Evolutionary conservation across 2,797 vertebrate genomes (phyloP).

Genomic region (Microctenopoma steveboyesi): DNA sequence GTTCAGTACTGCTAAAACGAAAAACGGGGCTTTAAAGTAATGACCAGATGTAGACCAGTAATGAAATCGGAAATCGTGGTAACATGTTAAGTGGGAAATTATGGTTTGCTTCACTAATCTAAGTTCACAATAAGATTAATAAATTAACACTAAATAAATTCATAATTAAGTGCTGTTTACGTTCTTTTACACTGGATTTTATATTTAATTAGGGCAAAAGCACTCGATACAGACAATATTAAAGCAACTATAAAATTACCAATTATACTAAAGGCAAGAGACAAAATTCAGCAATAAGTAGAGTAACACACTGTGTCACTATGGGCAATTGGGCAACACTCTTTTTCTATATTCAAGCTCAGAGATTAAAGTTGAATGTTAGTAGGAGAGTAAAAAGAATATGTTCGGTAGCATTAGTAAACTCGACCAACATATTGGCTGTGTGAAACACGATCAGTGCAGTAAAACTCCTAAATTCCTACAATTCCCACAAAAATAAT

Average conservation of each 20-base stretch:
- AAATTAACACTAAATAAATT: background rate
- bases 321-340: too few species aligned
- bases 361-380: background rate
- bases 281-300: background rate
- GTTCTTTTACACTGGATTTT: background rate
- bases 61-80: background rate
- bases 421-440: background rate
- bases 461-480: background rate
- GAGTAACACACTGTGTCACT: background rate
- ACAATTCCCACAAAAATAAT: background rate
- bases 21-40: background rate
- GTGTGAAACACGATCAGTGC: background rate
- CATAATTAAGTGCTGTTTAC: background rate
- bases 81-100: background rate
- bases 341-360: background rate
- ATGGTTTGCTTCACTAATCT: background rate
- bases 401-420: background rate
- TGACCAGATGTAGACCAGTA: background rate
- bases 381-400: background rate
- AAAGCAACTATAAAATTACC: background rate
- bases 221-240: background rate
- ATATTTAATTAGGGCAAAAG: background rate
- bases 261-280: background rate
- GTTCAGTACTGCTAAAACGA: background rate
- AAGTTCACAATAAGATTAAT: background rate